phyloP scores from a whole-genome alignment of 2,113 vertebrate species.

The Grammomys surdaster region DNA sequence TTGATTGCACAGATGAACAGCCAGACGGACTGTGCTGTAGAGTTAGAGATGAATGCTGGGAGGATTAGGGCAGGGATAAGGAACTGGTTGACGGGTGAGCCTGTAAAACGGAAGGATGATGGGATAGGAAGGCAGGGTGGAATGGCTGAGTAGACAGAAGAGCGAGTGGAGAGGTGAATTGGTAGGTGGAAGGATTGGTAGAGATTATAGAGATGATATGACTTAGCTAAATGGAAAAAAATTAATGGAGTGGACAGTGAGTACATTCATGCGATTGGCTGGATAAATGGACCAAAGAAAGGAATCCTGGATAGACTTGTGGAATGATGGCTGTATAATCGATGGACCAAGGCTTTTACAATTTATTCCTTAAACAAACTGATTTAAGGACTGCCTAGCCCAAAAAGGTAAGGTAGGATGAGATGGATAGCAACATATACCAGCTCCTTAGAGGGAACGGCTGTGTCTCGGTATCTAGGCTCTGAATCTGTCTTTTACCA shows the following conservation, averaged over 20 bases:
- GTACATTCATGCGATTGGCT: neutral
- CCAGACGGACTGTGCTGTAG: neutral
- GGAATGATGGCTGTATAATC: conserved; percentile 27
- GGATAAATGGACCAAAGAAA: neutral
- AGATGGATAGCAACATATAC: neutral
- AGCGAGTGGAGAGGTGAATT: neutral
- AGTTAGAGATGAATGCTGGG: neutral
- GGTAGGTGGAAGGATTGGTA: neutral
- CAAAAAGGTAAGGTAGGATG: neutral
- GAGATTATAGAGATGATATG: neutral
- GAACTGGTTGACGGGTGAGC: neutral
- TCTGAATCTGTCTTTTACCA: neutral
- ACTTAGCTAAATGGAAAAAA: neutral
- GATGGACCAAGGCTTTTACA: neutral
- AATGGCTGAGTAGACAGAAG: neutral
- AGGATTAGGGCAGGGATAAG: neutral
- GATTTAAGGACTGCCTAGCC: neutral
- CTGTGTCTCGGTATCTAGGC: neutral
- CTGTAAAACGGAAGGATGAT: neutral
- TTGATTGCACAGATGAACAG: neutral
- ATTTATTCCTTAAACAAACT: conserved; percentile 15
- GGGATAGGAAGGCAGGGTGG: neutral
- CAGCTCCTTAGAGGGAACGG: neutral
- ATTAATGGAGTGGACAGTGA: neutral
- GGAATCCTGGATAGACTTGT: neutral